phyloP scores from a whole-genome alignment of 2,888 invertebrate species.

The Hirtodrosophila duncani region DNA sequence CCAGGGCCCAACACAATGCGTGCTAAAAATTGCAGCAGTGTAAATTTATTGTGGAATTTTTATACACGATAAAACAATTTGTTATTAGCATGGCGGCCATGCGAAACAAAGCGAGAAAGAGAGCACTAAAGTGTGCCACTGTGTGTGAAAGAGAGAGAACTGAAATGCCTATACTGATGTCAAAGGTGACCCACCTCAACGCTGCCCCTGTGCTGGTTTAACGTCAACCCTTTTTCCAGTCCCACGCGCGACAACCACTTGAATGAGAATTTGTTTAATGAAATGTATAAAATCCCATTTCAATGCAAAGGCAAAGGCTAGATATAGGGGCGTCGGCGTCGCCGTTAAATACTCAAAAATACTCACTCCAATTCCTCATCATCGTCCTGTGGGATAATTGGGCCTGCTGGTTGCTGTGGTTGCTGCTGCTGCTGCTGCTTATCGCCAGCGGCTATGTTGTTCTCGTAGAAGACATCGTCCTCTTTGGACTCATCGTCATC shows the following conservation, averaged over 20 bases:
- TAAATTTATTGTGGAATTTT: conserved; percentile 59
- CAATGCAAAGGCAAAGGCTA: conserved; percentile 34
- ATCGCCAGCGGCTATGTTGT: conserved; percentile 82
- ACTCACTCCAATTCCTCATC: conserved; percentile 81
- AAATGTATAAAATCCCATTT: conserved; percentile 57
- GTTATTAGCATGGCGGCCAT: conserved; percentile 62
- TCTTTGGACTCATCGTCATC: conserved; percentile 79
- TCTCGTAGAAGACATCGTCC: conserved; percentile 86
- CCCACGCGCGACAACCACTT: conserved; percentile 3
- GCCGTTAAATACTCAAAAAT: conserved; percentile 12
- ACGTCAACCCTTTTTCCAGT: conserved; percentile 18
- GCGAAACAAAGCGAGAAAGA: conserved; percentile 30
- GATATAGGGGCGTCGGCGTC: too few species aligned
- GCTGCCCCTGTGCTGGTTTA: background rate
- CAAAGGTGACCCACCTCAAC: conserved; percentile 25
- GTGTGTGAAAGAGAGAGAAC: background rate
- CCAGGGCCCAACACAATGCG: conserved; percentile 37
- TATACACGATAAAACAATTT: conserved; percentile 69
- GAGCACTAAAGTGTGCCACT: background rate
- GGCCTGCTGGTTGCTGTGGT: conserved; percentile 27
- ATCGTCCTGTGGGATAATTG: conserved; percentile 77
- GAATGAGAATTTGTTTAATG: conserved; percentile 60
- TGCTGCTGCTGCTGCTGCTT: conserved; percentile 44
- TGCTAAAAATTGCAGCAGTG: conserved; percentile 51
- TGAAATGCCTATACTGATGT: conserved; percentile 14